A percentile compares a stretch with the other conserved stretches of the same genome.
These are phyloP conservation scores for Hirtodrosophila alboralis DNA, from an alignment of 2,888 invertebrate genomes.

Conservation along the genomic window DNA sequence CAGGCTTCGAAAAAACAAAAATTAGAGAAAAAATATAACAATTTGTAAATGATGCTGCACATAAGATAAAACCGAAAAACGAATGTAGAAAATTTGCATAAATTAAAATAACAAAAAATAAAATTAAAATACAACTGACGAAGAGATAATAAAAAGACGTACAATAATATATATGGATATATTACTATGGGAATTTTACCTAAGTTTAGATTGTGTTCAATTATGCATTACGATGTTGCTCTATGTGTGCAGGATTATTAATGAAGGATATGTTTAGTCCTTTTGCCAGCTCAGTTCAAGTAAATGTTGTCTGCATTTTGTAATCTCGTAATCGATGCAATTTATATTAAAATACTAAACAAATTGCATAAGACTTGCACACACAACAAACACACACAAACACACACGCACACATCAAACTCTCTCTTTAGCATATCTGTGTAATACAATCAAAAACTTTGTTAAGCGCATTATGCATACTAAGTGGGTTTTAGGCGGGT, in stretches of 20 bases:
- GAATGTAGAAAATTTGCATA: constrained; percentile 67
- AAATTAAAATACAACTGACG: too few relatives aligned
- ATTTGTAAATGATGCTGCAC: constrained; percentile 77
- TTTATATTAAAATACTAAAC: constrained; percentile 60
- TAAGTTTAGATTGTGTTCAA: constrained; percentile 30
- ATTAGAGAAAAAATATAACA: constrained; percentile 25
- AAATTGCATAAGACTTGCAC: constrained; percentile 67
- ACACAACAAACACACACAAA: constrained; percentile 6
- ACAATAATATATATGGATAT: not conserved
- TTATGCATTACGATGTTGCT: constrained; percentile 30
- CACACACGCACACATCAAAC: not conserved
- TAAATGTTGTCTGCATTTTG: constrained; percentile 32
- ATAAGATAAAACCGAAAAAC: constrained; percentile 59
- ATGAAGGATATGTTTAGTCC: constrained; percentile 7
- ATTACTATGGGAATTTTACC: not conserved
- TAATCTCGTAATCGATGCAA: constrained; percentile 74
- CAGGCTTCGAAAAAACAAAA: constrained; percentile 39
- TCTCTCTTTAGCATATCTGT: constrained; percentile 39
- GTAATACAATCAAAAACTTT: constrained; percentile 72
- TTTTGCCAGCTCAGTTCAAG: constrained; percentile 1
- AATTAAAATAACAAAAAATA: constrained; percentile 59
- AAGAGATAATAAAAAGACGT: constrained; percentile 16
- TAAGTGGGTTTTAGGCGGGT: constrained; percentile 2
- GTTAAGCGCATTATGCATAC: constrained; percentile 67
- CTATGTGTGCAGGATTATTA: constrained; percentile 4